Percentiles rank a stretch among this genome's conserved stretches.
These are phyloP conservation scores for Heliconius hermathena DNA, from an alignment of 1,140 invertebrate species.

Conservation along the genomic window DNA sequence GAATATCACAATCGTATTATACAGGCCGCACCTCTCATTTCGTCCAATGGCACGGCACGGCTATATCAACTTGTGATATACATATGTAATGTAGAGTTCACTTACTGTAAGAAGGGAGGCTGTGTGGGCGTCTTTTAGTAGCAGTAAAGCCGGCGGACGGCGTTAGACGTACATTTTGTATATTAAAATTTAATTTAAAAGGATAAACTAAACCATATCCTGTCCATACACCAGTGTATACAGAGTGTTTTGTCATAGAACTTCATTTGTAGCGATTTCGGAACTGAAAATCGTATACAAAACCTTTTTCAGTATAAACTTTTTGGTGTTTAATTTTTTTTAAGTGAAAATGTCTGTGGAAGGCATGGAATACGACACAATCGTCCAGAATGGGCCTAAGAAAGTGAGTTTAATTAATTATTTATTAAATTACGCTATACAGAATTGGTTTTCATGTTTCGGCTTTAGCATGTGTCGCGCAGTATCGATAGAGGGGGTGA, in stretches of 20 bases:
- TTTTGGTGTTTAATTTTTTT: conserved; percentile 34
- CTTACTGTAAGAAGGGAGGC: conserved; percentile 66
- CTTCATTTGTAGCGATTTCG: conserved; percentile 13
- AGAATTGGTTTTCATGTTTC: conserved; percentile 33
- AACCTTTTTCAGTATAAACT: conserved; percentile 35
- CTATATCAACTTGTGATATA: conserved; percentile 51
- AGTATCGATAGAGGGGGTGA: conserved; percentile 57
- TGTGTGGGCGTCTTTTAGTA: conserved; percentile 70
- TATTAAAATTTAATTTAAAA: conserved; percentile 39
- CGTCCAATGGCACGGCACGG: conserved; percentile 27
- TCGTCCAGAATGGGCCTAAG: conserved; percentile 82
- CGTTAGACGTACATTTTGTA: conserved; percentile 53
- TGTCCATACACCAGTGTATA: not conserved
- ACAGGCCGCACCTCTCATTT: conserved; percentile 54
- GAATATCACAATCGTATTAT: conserved; percentile 47
- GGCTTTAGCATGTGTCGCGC: conserved; percentile 43
- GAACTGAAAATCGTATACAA: conserved; percentile 25
- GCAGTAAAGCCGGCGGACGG: conserved; percentile 61
- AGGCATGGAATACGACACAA: conserved; percentile 81
- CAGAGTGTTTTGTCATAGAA: not conserved
- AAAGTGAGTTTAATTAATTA: conserved; percentile 71
- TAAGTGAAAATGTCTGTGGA: conserved; percentile 76
- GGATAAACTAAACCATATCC: not conserved
- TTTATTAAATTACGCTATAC: conserved; percentile 31
- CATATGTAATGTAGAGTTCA: conserved; percentile 53